Conservation (phyloP, 2,113 vertebrate genomes). For the human region GRCh38 chr4:37394501-37395000, state of each 20-base stretch:
- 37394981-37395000: too few species aligned
- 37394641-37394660: neutral
- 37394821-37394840: too few species aligned
- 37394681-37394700: neutral
- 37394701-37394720: neutral
- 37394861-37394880: too few species aligned
- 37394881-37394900: too few species aligned
- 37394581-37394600: neutral
- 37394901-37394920: too few species aligned
- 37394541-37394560: neutral
- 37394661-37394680: neutral
- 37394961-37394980: too few species aligned
- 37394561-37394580: neutral
- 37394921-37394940: too few species aligned
- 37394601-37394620: neutral
- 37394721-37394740: neutral
- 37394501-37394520: neutral
- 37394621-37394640: neutral
- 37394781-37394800: neutral
- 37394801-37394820: too few species aligned
- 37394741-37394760: neutral
- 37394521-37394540: neutral
- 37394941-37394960: too few species aligned
- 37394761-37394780: neutral
- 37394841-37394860: too few species aligned